These are phyloP conservation scores for Carterocephalus palaemon DNA, from an alignment of 2,888 invertebrate species.

Conservation along the genomic window DNA sequence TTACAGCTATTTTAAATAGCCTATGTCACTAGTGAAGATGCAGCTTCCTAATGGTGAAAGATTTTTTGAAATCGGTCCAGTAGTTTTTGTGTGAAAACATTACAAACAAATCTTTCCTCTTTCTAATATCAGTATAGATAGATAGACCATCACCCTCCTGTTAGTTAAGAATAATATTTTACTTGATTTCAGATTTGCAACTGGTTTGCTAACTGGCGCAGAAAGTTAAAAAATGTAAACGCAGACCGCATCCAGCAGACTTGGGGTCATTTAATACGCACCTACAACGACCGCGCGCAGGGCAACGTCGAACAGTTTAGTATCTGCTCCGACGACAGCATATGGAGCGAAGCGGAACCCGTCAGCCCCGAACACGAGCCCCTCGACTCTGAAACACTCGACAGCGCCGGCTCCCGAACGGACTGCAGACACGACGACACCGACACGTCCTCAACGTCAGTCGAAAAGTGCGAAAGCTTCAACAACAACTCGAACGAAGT, in stretches of 20 bases:
- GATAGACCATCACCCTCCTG: no score
- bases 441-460: slow-evolving; percentile 48
- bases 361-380: slow-evolving; percentile 46
- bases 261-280: slow-evolving; percentile 85
- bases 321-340: slow-evolving; percentile 87
- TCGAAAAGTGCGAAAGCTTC: slow-evolving; percentile 51
- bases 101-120: no score
- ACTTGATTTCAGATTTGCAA: slow-evolving; percentile 81
- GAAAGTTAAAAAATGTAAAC: slow-evolving; percentile 87
- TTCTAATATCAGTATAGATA: no score
- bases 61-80: no score
- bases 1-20: no score
- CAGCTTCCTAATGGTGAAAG: no score
- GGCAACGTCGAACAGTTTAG: slow-evolving; percentile 90
- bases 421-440: slow-evolving; percentile 54
- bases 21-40: no score
- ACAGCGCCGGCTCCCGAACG: slow-evolving; percentile 49
- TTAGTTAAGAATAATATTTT: no score
- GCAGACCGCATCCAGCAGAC: slow-evolving; percentile 83
- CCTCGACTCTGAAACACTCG: slow-evolving; percentile 46
- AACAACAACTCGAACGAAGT: slow-evolving; percentile 60
- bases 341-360: slow-evolving; percentile 84
- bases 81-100: no score
- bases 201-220: slow-evolving; percentile 91
- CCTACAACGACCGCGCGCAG: slow-evolving; percentile 85